A percentile compares a stretch with the other conserved stretches of the same genome.
phyloP scores from a whole-genome alignment of 2,888 invertebrate genomes.

The Drosophila mercatorum region DNA sequence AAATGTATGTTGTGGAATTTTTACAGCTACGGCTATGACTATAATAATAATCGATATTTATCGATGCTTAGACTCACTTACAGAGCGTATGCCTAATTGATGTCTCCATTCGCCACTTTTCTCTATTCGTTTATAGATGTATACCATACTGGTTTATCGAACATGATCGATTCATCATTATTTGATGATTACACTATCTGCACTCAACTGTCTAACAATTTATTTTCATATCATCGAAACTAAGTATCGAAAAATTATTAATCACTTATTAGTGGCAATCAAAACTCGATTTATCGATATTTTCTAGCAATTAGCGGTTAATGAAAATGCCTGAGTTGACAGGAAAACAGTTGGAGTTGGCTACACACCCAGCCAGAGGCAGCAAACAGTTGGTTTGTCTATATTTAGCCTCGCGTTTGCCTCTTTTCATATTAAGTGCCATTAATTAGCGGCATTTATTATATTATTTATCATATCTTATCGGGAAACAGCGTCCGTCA shows the following conservation, averaged over 20 bases:
- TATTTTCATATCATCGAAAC: not conserved
- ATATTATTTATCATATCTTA: constrained; percentile 53
- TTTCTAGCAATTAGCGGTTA: constrained; percentile 5
- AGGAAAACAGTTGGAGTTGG: constrained; percentile 14
- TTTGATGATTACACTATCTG: not conserved
- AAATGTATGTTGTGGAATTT: not conserved
- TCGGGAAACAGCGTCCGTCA: constrained; percentile 47
- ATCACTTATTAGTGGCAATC: not conserved
- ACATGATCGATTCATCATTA: not conserved
- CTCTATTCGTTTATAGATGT: not conserved
- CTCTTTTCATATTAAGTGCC: constrained; percentile 42
- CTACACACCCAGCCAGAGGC: not conserved
- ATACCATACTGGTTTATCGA: not conserved
- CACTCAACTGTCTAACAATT: not conserved
- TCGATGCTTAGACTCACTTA: not conserved
- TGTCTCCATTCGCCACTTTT: not conserved
- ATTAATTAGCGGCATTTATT: constrained; percentile 61
- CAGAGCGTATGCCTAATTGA: no score
- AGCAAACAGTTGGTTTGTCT: constrained; percentile 10
- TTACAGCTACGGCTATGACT: no score
- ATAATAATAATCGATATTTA: not conserved
- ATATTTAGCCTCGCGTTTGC: constrained; percentile 7
- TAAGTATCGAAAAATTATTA: not conserved
- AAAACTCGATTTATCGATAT: not conserved
- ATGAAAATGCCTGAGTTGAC: constrained; percentile 11